phyloP scores from a whole-genome alignment of 2,797 vertebrate species.

The Dryobates pubescens region DNA sequence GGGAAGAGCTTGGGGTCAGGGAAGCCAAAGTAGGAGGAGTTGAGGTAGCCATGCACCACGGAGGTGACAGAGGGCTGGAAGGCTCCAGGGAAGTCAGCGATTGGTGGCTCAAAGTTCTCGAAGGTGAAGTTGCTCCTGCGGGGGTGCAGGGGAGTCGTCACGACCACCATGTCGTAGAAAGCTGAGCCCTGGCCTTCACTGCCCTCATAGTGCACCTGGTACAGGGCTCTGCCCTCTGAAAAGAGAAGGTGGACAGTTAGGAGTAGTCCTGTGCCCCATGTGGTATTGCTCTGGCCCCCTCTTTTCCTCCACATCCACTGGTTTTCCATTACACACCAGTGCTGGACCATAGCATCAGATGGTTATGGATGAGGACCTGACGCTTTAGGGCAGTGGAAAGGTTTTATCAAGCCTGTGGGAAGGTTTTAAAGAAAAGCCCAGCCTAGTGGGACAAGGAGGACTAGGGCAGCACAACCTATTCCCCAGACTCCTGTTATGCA shows the following conservation, averaged over 20 bases:
- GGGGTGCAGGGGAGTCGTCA: slow-evolving; percentile 89
- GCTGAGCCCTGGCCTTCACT: slow-evolving; percentile 77
- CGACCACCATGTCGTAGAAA: slow-evolving; percentile 91
- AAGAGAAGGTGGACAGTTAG: neutral
- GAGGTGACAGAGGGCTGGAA: slow-evolving; percentile 91
- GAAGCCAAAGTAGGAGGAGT: slow-evolving; percentile 95
- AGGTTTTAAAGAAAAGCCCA: neutral
- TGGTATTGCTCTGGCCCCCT: neutral
- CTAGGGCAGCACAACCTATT: neutral
- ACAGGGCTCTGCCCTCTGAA: slow-evolving; percentile 86
- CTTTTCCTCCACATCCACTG: neutral
- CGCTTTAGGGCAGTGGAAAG: neutral
- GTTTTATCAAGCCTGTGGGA: neutral
- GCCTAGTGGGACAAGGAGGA: neutral
- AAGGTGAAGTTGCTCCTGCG: slow-evolving; percentile 85
- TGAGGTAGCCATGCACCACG: slow-evolving; percentile 95
- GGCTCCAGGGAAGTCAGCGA: slow-evolving; percentile 78
- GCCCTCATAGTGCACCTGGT: slow-evolving; percentile 86
- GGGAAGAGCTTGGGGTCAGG: slow-evolving; percentile 95
- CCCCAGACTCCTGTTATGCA: neutral
- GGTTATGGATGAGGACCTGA: neutral
- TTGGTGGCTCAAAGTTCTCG: slow-evolving; percentile 82
- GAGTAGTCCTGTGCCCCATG: neutral
- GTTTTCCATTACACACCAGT: neutral
- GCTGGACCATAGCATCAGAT: neutral